Conservation (phyloP, 1,140 invertebrate species). For the Platyscapa corneri region DNA sequence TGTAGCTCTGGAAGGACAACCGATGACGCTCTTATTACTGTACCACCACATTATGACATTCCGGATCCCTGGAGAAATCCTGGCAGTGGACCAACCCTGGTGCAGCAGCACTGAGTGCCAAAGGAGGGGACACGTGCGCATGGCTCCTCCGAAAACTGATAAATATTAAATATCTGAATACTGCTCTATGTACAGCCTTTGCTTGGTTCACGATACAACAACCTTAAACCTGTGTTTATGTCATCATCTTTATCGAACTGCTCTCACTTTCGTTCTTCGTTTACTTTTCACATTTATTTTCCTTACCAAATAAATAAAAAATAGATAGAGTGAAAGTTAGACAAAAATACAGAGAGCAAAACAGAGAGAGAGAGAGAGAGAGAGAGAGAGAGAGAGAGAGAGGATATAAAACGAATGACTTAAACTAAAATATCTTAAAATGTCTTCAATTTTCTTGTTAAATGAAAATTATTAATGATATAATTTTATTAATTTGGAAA, state of each 20-base stretch:
- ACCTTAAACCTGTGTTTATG: not conserved
- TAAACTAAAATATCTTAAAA: too few species aligned
- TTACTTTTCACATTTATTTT: not conserved
- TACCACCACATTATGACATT: conserved; percentile 83
- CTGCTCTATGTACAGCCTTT: not conserved
- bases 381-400: too few species aligned
- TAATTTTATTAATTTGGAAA: too few species aligned
- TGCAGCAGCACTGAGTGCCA: conserved; percentile 68
- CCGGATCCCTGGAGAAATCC: conserved; percentile 72
- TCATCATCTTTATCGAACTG: not conserved
- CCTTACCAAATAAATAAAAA: too few species aligned
- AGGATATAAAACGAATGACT: too few species aligned
- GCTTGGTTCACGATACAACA: not conserved
- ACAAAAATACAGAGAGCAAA: too few species aligned
- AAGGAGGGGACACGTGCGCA: conserved; percentile 34
- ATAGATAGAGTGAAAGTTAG: too few species aligned
- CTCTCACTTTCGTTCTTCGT: not conserved
- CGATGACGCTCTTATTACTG: conserved; percentile 80
- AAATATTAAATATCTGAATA: not conserved
- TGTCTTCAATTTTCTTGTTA: too few species aligned
- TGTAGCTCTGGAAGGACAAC: conserved; percentile 78
- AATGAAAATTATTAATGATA: too few species aligned
- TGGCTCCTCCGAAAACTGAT: conserved; percentile 1
- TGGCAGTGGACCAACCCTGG: conserved; percentile 67
- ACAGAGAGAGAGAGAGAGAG: too few species aligned